phyloP scores from a whole-genome alignment of 92 coral and sea anemone genomes.

The Pocillopora meandrina region DNA sequence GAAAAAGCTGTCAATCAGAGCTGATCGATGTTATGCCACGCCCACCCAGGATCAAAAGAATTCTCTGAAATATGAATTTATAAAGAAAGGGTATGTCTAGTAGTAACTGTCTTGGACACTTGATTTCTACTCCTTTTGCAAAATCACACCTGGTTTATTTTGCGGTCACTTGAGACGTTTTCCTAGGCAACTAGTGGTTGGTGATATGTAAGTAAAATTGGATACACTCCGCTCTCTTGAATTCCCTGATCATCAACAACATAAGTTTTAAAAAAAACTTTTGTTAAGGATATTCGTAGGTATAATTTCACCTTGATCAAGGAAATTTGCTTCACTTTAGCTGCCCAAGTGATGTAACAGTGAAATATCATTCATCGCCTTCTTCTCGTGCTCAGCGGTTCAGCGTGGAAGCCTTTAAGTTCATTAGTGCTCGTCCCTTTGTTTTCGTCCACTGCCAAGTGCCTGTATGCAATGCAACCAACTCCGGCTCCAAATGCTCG shows the following conservation, averaged over 20 bases:
- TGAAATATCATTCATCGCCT: conserved; percentile 16
- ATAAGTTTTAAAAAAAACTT: too few species aligned
- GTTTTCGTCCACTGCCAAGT: conserved; percentile 52
- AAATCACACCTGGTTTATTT: too few species aligned
- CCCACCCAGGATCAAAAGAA: conserved; percentile 22
- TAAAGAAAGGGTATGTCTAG: conserved; percentile 1
- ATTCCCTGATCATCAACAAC: too few species aligned
- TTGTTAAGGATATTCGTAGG: too few species aligned
- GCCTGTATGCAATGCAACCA: conserved; percentile 37
- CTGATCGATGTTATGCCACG: conserved; percentile 48
- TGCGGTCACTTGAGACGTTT: too few species aligned
- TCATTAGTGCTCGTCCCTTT: conserved; percentile 37
- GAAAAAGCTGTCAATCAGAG: conserved; percentile 40
- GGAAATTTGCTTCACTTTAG: neutral
- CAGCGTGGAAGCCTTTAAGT: conserved; percentile 54
- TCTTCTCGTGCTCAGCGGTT: conserved; percentile 27
- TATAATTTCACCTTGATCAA: too few species aligned
- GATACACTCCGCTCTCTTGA: too few species aligned
- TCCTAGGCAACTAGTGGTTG: too few species aligned
- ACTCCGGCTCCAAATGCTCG: conserved; percentile 31
- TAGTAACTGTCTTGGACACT: too few species aligned
- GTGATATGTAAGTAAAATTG: too few species aligned
- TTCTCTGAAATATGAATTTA: conserved; percentile 8
- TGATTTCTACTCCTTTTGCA: too few species aligned
- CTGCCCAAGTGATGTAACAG: neutral